Evolutionary conservation across 2,888 invertebrate genomes (phyloP), one percentile per base, ranked within the genome.

Genomic region (Ichneumoninae sp.): DNA sequence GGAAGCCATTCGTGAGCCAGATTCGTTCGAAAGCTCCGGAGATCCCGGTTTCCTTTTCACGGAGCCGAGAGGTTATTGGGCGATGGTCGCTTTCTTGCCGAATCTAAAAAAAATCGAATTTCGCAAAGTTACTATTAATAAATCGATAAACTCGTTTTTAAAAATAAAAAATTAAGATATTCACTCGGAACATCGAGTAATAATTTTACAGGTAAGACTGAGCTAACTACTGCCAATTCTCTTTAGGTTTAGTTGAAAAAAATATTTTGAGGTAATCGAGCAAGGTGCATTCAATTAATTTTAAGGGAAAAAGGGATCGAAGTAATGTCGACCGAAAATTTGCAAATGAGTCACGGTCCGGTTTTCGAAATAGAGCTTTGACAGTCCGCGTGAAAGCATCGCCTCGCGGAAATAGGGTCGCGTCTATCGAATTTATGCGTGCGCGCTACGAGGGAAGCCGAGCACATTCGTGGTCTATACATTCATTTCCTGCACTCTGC

Each of bases 331-430:
- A 47, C 4, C 16, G 44, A 47, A 47, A 47, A 16, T 47, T 47
- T 47, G 44, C 13, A 16, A 47, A 47, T 47, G 44, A 47, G 13
- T 47, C 44, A 47, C 44, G 16, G 4, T 13, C 44, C 13, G 16
- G 44, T 47, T 47, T 16, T 47, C 44, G 44, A 47, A 47, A 47
- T 47, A 47, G 44, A 47, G 44, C 44, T 47, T 47, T 47, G 44
- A 47, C 10, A 47, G 44, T 16, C 44, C 13, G 2, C 44, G 13
- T 47, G 44, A 47, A 47, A 47, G 44, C 44, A 47, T 47, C 44
- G 44, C 44, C 57, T 33, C 13, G 40, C 26, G 69, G 50, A 75
- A 75, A 83, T 75, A 79, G 68, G 74, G 62, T 72, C 78, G 70
- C 66, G 40, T 66, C 60, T 30, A 33, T 69, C 33, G n/a, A 82